Conservation (phyloP, 2,113 vertebrate genomes). For the Chlamydotis undulata region DNA sequence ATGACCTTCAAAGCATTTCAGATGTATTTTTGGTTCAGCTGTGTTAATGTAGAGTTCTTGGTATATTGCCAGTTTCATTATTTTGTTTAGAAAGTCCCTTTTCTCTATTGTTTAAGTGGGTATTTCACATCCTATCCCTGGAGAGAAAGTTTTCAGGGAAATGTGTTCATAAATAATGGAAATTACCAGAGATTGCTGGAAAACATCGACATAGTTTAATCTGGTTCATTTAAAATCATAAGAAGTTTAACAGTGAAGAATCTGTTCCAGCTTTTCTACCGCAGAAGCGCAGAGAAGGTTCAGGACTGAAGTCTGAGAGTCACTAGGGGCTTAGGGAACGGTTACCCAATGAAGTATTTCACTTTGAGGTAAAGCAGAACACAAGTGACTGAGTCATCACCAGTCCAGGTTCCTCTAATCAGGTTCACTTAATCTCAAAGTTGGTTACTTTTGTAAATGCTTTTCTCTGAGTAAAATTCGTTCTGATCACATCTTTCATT, state of each 20-base stretch:
- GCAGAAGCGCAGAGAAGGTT: not conserved
- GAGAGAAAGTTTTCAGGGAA: slow-evolving; percentile 51
- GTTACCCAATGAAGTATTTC: not conserved
- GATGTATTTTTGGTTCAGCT: slow-evolving; percentile 16
- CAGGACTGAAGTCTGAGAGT: not conserved
- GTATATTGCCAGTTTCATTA: slow-evolving; percentile 19
- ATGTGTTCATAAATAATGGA: slow-evolving; percentile 58
- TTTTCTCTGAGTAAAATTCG: not conserved
- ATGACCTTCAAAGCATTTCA: not conserved
- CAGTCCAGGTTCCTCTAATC: not conserved
- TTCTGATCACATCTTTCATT: not conserved
- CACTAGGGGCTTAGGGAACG: not conserved
- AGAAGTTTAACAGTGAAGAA: not conserved
- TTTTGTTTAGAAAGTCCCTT: slow-evolving; percentile 58
- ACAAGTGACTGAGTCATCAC: not conserved
- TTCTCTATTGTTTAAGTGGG: slow-evolving; percentile 55
- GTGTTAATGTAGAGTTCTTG: not conserved
- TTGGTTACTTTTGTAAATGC: not conserved
- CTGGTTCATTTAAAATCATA: not conserved
- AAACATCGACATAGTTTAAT: not conserved
- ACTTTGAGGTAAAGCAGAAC: not conserved
- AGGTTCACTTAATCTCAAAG: not conserved
- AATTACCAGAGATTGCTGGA: slow-evolving; percentile 13
- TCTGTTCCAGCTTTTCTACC: not conserved
- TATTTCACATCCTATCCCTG: slow-evolving; percentile 52